phyloP scores from a whole-genome alignment of 2,797 vertebrate genomes.

The Mormyrus hasselquistii region DNA sequence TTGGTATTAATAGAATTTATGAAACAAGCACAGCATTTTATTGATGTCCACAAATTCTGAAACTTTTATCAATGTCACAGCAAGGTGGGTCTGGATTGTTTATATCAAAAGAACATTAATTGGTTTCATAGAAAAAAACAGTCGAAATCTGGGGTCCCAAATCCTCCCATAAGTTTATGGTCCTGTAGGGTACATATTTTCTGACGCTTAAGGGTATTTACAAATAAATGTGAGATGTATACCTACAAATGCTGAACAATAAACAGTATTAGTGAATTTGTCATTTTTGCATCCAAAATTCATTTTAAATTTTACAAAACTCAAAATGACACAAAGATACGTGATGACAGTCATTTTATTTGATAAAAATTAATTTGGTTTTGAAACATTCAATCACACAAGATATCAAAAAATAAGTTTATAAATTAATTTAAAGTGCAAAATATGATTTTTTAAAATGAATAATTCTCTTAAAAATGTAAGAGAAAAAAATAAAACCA shows the following conservation, averaged over 20 bases:
- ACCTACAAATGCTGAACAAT: background rate
- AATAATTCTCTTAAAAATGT: background rate
- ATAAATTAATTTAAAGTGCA: conserved; percentile 26
- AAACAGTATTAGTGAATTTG: background rate
- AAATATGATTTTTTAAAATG: conserved; percentile 13
- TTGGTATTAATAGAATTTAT: background rate
- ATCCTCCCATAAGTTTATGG: background rate
- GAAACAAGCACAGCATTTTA: background rate
- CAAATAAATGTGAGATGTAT: background rate
- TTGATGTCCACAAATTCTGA: background rate
- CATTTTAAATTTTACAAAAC: background rate
- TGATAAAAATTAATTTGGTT: conserved; percentile 10
- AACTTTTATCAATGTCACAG: background rate
- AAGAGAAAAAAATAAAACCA: background rate
- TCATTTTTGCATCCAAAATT: background rate
- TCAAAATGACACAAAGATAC: background rate
- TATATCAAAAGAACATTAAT: background rate
- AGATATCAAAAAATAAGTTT: background rate
- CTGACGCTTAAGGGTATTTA: background rate
- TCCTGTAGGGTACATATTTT: background rate
- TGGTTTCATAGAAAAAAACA: background rate
- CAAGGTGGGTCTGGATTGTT: background rate
- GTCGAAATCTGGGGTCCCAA: background rate
- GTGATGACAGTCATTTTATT: conserved; percentile 24
- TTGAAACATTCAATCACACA: background rate